Base-by-base conservation (phyloP, 2,797 vertebrate species). In the Fringilla coelebs region DNA sequence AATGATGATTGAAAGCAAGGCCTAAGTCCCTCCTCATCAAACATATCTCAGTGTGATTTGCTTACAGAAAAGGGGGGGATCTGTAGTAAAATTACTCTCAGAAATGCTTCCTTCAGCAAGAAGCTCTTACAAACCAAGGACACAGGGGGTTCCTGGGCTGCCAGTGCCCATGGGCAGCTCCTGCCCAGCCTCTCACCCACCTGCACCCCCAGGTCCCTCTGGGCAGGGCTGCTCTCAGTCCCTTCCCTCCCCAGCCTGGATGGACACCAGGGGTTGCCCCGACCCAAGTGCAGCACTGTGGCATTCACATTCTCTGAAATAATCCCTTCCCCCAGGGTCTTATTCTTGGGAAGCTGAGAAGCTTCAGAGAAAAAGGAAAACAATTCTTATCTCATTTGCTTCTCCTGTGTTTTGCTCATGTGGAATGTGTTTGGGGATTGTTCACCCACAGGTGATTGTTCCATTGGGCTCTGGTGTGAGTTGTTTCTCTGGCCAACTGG, bases 201-300 rank as follows among this genome's bases (percentile, higher is more conserved):
- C 63, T 21, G 36, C 28, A 62, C 3, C 32, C 20, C 22, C 13
- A 17, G 4, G 4, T 54, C 41, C 48, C 29, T 17, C 49, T 49
- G 32, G 29, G 10, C 70, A 68, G 36, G 32, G 55, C 49, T 81
- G 26, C 13, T 61, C 40, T 29, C 26, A 19, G 45, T 9, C 32
- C 65, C 36, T 38, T 18, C 36, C 10, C 11, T 55, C 19, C 29
- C 32, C 70, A 62, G 28, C 78, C 32, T 57, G 36, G 38, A n/a
- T 29, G 46, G 49, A 19, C 5, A 36, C 15, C 1, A 0, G 32
- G 18, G 20, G 1, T 2, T 65, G 2, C 17, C 38, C 43, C 17
- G 29, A 2, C 8, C 17, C 49, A 29, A 8, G 36, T 17, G 43
- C 19, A 57, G 71, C 51, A 52, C 52, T 54, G 12, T 9, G 52